Base-by-base conservation (phyloP, 2,888 invertebrate genomes). In the Synanthedon myopaeformis region DNA sequence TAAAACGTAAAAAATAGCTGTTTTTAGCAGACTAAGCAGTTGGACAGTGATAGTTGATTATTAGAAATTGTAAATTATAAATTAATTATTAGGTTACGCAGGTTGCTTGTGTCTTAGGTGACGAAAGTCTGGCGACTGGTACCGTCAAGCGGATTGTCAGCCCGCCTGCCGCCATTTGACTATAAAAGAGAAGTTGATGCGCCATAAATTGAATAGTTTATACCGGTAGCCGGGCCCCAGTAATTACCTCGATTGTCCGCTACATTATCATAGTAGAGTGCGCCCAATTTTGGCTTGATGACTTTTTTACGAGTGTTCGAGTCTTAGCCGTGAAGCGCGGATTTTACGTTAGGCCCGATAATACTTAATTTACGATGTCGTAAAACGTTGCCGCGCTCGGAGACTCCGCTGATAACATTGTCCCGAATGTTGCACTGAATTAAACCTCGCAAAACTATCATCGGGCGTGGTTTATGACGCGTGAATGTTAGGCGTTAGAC, bases 261-360 rank as follows among this genome's bases (percentile, higher is more conserved):
- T 54, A 63, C 72, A 82, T 82, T 79, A 82, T 83, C 80, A 76
- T 79, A 79, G 78, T 70, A 69, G 73, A 84, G 80, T 76, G 76
- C 73, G 79, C 77, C 82, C 84, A 83, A 84, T 84, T 84, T 79
- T 70, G 66, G 63, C 70, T 80, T 82, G 83, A 83, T 75, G 82
- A 80, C 79, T 81, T 81, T 83, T 85, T 85, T 85, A 85, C 79
- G 84, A 84, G 78, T 78, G 75, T 71, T 74, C 74, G 74, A 80
- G 76, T 76, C 74, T 70, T 70, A 67, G 35, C 51, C 51, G 51
- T 13, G 51, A 51, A 49, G 49, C 51, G 51, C 52, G 56, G 54
- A 56, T 53, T 56, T 53, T 54, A 56, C 54, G 53, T 42, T 41
- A n/a, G 53, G 41, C 50, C 52, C 54, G 56, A 56, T 56, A 56